phyloP scores from a whole-genome alignment of 2,888 invertebrate species.

The Caenorhabditis parvicauda region DNA sequence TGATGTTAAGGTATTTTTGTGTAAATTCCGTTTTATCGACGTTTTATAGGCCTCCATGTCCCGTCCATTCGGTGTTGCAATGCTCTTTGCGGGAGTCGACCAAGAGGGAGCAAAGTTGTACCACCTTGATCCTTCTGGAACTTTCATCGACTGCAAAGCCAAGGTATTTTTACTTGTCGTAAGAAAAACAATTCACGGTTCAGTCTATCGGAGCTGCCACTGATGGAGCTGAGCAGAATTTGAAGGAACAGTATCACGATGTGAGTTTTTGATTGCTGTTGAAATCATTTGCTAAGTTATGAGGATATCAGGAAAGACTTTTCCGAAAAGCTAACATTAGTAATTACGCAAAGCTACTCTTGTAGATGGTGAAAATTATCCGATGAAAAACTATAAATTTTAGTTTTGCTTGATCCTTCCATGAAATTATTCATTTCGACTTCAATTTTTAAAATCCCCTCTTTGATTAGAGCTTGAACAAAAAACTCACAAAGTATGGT shows the following conservation, averaged over 20 bases:
- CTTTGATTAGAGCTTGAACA: not conserved
- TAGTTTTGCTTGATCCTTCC: no score
- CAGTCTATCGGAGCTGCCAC: constrained; percentile 94
- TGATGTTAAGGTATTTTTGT: constrained; percentile 74
- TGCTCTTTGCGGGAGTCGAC: constrained; percentile 89
- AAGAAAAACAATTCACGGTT: not conserved
- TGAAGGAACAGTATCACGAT: constrained; percentile 73
- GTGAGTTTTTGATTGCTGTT: constrained; percentile 54
- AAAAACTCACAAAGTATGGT: not conserved
- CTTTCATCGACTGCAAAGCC: constrained; percentile 94
- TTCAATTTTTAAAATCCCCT: no score
- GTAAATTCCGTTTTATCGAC: constrained; percentile 69
- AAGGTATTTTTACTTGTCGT: constrained; percentile 69
- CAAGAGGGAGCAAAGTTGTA: constrained; percentile 76
- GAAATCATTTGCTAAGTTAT: not conserved
- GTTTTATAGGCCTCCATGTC: constrained; percentile 70
- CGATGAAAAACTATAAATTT: not conserved
- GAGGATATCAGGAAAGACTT: not conserved
- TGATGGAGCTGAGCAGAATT: constrained; percentile 95
- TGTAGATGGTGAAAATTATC: not conserved
- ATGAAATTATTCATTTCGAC: no score
- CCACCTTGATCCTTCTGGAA: constrained; percentile 86
- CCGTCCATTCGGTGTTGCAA: constrained; percentile 96
- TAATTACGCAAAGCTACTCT: not conserved
- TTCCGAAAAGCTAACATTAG: not conserved